phyloP scores from a whole-genome alignment of 2,888 invertebrate species.

The Cactoblastis cactorum region DNA sequence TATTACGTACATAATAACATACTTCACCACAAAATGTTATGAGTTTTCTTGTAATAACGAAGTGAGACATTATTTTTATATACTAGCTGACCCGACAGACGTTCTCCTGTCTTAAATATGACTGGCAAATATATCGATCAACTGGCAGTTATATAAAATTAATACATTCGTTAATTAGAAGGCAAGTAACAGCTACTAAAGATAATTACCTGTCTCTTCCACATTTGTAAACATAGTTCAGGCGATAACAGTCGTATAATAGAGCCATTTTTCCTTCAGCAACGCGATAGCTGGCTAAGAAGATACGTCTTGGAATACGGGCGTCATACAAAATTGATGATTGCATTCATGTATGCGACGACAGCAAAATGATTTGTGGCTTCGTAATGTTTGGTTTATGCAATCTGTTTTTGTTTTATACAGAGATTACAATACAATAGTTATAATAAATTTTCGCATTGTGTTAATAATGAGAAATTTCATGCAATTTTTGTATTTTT shows the following conservation, averaged over 20 bases:
- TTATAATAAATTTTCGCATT: background rate
- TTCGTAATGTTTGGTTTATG: background rate
- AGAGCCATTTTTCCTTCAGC: conserved; percentile 6
- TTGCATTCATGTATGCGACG: background rate
- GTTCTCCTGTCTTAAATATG: no score
- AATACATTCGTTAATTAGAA: no score
- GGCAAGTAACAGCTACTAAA: background rate
- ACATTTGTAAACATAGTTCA: background rate
- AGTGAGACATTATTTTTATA: no score
- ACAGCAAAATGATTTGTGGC: background rate
- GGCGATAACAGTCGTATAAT: conserved; percentile 4
- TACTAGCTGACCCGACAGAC: no score
- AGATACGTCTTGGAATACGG: conserved; percentile 4
- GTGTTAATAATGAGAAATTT: background rate
- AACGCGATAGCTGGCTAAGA: background rate
- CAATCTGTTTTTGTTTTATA: background rate
- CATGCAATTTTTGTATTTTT: no score
- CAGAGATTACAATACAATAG: background rate
- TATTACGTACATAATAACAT: no score
- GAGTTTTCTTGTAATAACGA: no score
- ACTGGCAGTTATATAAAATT: no score
- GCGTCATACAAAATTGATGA: conserved; percentile 2
- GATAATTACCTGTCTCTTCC: background rate
- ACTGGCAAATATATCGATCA: no score
- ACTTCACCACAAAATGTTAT: no score